These are phyloP conservation scores for Gymnothorax reevesii DNA, from an alignment of 2,797 vertebrate genomes.

Conservation along the genomic window DNA sequence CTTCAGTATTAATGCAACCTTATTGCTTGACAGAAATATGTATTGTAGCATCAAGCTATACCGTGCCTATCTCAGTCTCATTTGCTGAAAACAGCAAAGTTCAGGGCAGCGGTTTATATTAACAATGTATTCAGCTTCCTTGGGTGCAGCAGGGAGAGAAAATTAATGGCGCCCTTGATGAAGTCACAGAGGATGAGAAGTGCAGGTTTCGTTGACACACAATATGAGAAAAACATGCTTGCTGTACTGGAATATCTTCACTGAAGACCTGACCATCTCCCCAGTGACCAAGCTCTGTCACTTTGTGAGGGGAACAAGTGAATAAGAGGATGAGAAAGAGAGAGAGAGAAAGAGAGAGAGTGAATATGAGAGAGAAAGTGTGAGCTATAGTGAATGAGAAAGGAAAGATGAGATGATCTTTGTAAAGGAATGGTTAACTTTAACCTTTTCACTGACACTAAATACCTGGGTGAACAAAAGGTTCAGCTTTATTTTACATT, in stretches of 20 bases:
- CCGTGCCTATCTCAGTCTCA: no score
- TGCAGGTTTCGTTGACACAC: no score
- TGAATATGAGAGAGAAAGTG: constrained; percentile 2
- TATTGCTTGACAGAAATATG: no score
- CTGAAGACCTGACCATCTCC: background rate
- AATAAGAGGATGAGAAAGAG: constrained; percentile 27
- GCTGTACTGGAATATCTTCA: background rate
- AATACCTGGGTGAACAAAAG: background rate
- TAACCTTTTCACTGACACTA: constrained; percentile 29
- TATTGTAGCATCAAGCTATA: no score
- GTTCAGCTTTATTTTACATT: background rate
- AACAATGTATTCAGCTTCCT: no score
- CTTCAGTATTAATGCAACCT: background rate
- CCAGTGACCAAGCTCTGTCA: background rate
- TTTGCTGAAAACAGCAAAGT: no score
- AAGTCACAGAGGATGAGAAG: no score
- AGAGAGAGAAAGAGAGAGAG: constrained; percentile 3
- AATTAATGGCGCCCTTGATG: no score
- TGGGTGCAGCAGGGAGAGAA: no score
- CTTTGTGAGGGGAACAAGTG: constrained; percentile 44
- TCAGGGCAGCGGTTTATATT: no score
- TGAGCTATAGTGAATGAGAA: background rate
- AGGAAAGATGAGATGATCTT: background rate
- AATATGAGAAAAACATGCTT: no score
- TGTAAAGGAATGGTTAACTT: constrained; percentile 4